Evolutionary conservation across 2,113 vertebrate genomes (phyloP), one percentile per base, ranked within the genome.

Genomic region (Catagonus wagneri): DNA sequence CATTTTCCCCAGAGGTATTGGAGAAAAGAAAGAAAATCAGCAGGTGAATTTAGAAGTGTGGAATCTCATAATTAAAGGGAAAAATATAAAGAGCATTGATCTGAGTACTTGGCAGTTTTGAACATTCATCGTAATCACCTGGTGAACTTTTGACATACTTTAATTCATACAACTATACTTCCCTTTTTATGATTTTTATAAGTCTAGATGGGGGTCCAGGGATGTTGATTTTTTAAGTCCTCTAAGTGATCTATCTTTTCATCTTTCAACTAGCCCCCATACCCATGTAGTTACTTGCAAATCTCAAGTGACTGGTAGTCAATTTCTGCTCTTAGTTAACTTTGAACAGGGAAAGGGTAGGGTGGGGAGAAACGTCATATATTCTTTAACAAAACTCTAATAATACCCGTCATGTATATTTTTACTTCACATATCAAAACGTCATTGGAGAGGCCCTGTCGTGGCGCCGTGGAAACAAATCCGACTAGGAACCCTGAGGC

Each of bases 141-240:
- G 34, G 14, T 84, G 27, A 75, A 66, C 4, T 5, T 65, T 65
- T 22, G 7, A 44, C 63, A 39, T 58, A 78, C 56, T 71, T 72
- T 25, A 60, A 12, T 63, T 54, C 34, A 75, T 63, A 34, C 10
- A 25, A 19, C 1, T 60, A 2, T 68, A 39, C 25, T 68, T 63
- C 2, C 1, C 1, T 74, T 23, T 36, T 65, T 92, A 13, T 32
- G 6, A 69, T 54, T 76, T 76, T 65, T 23, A 7, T 80, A 83
- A 76, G 6, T 78, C n/a, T 50, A 50, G 2, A 61, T 34, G 34
- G 16, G 20, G 1, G 0, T 0, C 27, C 14, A 36, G 2, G 9
- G 9, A 23, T 66, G 12, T 3, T 15, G 5, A 15, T 44, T n/a
- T 71, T 79, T 22, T 36, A 39, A 92, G 27, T 87, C 8, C 9